Evolutionary conservation across 2,113 vertebrate species (phyloP), one percentile per base, ranked within the genome.

Genomic region (Bubo bubo): DNA sequence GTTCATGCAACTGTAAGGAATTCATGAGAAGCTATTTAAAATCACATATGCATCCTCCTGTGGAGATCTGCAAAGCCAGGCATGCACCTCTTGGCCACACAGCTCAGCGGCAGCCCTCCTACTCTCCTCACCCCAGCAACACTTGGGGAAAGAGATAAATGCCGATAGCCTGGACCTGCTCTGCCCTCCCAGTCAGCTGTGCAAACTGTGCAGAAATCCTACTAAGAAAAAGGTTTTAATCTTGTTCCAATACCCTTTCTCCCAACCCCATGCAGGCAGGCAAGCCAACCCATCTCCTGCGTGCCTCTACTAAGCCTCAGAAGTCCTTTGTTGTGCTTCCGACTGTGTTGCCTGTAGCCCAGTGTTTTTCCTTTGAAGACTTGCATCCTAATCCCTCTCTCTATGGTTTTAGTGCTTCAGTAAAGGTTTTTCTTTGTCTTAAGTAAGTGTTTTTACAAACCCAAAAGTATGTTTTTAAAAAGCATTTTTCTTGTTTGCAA

Each of bases 251-350:
- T 58, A 39, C 41, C 79, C 27, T 88, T 96, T 81, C 56, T 89
- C 93, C 91, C 76, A 97, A 71, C 79, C 56, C 43, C 76, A 75
- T 58, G 79, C 59, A 80, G 86, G 47, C 93, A 94, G 89, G 73
- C 91, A 81, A 64, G 80, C 66, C 86, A 96, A 22, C 79, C 85
- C 92, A 67, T 55, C 67, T 88, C 93, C 94, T 97, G 83, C 90
- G 6, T 96, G 95, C 83, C 63, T 74, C 85, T 86, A 66, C 83
- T 93, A 67, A 97, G 88, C 94, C 94, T 86, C 81, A 90, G 41
- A 85, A 97, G 67, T 41, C 73, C 81, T 98, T 96, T 97, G 91
- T 70, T 96, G 85, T 88, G 83, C 93, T 96, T 92, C 96, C 5
- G 18, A 47, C 91, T 58, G 94, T 15, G 71, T 30, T 59, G 63